Evolutionary conservation across 2,113 vertebrate species (phyloP).

Genomic region (Chlamydotis undulata): DNA sequence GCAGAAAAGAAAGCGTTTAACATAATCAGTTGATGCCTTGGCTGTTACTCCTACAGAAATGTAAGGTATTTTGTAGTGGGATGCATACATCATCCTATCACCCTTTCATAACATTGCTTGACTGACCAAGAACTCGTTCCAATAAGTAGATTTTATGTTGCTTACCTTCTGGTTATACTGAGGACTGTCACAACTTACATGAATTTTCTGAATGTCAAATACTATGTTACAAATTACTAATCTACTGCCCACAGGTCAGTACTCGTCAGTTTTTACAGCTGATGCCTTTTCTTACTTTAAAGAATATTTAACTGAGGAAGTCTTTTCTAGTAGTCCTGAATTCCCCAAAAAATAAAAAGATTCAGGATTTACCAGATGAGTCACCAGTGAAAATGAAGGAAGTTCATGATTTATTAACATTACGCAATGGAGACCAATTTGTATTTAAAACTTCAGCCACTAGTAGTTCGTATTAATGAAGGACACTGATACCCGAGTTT

Average conservation of each 20-base stretch:
- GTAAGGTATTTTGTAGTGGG: slow-evolving; percentile 45
- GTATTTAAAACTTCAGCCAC: not conserved
- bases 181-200: not conserved
- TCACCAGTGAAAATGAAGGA: not conserved
- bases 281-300: not conserved
- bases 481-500: not conserved
- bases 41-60: slow-evolving; percentile 23
- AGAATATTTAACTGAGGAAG: not conserved
- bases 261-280: not conserved
- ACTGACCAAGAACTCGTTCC: not conserved
- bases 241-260: not conserved
- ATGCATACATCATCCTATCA: not conserved
- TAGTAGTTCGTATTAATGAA: not conserved
- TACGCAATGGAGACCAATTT: not conserved
- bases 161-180: not conserved
- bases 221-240: slow-evolving; percentile 4
- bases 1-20: slow-evolving; percentile 5
- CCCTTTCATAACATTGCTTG: not conserved
- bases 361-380: not conserved
- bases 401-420: not conserved
- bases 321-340: not conserved
- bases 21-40: not conserved
- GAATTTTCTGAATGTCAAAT: not conserved
- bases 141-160: not conserved
- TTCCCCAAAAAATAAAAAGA: not conserved